These are phyloP conservation scores for Aradophagus sp. DNA, from an alignment of 1,140 invertebrate species.

Conservation along the genomic window DNA sequence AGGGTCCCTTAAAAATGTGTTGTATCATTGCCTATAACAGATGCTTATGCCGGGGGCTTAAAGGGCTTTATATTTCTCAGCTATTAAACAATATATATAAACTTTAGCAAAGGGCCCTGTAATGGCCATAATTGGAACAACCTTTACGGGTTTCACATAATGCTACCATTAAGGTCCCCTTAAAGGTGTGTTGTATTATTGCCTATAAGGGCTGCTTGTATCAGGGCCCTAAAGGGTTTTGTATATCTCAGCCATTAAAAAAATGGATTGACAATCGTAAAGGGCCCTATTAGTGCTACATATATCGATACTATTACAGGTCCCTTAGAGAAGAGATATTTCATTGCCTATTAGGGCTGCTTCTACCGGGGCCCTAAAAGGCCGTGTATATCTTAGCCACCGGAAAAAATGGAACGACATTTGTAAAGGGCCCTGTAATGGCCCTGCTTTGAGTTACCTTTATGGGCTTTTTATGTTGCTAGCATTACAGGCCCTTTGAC, in stretches of 20 bases:
- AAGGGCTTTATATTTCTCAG: background rate
- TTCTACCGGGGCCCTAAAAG: background rate
- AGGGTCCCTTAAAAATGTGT: too few species aligned
- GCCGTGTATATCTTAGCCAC: too few species aligned
- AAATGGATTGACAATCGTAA: too few species aligned
- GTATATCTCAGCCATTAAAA: too few species aligned
- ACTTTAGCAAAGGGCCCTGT: too few species aligned
- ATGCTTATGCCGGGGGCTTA: background rate
- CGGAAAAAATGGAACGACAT: background rate
- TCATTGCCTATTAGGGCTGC: background rate
- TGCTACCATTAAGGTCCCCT: background rate
- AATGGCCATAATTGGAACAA: background rate
- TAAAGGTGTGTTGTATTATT: too few species aligned
- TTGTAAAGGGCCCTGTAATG: background rate
- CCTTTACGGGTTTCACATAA: background rate
- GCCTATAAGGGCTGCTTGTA: background rate
- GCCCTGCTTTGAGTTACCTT: background rate
- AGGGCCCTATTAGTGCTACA: too few species aligned
- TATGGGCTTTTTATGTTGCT: background rate
- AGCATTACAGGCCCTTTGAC: background rate
- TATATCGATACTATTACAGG: too few species aligned
- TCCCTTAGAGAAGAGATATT: too few species aligned
- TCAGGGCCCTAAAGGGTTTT: background rate
- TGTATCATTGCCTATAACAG: background rate
- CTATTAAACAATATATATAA: too few species aligned